A percentile compares a stretch with the other conserved stretches of the same genome.
These are phyloP conservation scores for Umimayanthus chanpuru DNA, from an alignment of 92 coral and sea anemone genomes.

Conservation along the genomic window DNA sequence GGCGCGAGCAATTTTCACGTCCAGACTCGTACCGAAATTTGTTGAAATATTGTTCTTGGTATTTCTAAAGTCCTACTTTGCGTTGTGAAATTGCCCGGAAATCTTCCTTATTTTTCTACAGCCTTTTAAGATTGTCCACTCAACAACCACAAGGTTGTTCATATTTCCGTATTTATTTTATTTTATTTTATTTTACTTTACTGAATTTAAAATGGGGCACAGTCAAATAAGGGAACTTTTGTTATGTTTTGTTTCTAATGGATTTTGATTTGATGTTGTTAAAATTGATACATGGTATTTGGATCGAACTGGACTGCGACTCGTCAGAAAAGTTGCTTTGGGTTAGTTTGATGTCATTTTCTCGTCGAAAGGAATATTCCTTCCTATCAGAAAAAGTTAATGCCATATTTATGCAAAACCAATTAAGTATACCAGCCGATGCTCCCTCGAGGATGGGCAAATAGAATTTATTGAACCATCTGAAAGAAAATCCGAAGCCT, in stretches of 20 bases:
- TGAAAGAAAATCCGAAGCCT: background rate
- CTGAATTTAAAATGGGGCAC: background rate
- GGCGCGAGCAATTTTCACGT: no score
- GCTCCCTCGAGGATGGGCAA: background rate
- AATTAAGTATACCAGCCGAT: background rate
- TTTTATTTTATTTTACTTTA: no score
- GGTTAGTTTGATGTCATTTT: background rate
- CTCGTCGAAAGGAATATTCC: background rate
- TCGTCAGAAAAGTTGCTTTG: background rate
- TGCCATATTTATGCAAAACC: slow-evolving; percentile 11
- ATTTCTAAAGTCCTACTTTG: background rate
- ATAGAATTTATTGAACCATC: slow-evolving; percentile 1
- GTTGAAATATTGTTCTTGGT: background rate
- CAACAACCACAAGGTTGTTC: background rate
- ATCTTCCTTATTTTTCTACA: no score
- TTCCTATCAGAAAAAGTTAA: background rate
- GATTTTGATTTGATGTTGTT: background rate
- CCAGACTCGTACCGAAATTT: no score
- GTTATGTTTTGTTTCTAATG: background rate
- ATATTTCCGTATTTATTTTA: background rate
- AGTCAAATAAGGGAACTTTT: no score
- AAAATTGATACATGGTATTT: background rate
- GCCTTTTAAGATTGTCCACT: background rate
- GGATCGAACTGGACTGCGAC: background rate
- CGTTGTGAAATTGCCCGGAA: background rate